Conservation (phyloP, 1,140 invertebrate genomes). For the Aleiodes sp. region DNA sequence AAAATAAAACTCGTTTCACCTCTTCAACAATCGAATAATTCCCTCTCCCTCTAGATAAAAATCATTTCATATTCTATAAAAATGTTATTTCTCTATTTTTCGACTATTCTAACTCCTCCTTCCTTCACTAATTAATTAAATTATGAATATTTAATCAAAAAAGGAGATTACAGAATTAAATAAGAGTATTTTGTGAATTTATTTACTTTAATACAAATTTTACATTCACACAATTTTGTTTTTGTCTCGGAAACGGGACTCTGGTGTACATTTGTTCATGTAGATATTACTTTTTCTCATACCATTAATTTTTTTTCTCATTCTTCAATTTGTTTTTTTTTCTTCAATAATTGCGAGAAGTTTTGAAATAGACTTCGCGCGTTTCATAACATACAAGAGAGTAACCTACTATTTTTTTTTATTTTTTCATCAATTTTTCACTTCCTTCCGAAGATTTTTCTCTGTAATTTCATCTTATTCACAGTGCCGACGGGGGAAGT, state of each 20-base stretch:
- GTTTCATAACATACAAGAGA: slow-evolving; percentile 29
- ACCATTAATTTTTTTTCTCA: slow-evolving; percentile 31
- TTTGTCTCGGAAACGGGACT: slow-evolving; percentile 47
- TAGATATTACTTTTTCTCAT: slow-evolving; percentile 41
- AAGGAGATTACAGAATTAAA: slow-evolving; percentile 29
- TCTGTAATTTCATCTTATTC: slow-evolving; percentile 9
- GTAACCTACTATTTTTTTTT: slow-evolving; percentile 25
- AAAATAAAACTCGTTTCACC: too few species aligned
- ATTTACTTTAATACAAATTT: slow-evolving; percentile 64
- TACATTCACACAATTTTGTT: slow-evolving; percentile 58
- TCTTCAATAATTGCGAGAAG: slow-evolving; percentile 23
- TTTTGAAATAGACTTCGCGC: slow-evolving; percentile 30
- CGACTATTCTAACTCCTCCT: too few species aligned
- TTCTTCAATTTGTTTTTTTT: slow-evolving; percentile 20
- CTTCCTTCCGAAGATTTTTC: slow-evolving; percentile 11
- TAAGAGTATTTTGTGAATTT: slow-evolving; percentile 61
- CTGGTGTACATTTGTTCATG: slow-evolving; percentile 48
- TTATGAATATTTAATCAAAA: background rate
- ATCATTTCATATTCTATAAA: too few species aligned
- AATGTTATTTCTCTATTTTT: too few species aligned
- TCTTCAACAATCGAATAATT: too few species aligned
- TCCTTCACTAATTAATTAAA: background rate
- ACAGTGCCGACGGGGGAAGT: background rate
- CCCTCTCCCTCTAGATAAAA: too few species aligned
- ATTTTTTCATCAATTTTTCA: too few species aligned